These are phyloP conservation scores for Anastatus disparis DNA, from an alignment of 1,140 invertebrate species.

Conservation along the genomic window DNA sequence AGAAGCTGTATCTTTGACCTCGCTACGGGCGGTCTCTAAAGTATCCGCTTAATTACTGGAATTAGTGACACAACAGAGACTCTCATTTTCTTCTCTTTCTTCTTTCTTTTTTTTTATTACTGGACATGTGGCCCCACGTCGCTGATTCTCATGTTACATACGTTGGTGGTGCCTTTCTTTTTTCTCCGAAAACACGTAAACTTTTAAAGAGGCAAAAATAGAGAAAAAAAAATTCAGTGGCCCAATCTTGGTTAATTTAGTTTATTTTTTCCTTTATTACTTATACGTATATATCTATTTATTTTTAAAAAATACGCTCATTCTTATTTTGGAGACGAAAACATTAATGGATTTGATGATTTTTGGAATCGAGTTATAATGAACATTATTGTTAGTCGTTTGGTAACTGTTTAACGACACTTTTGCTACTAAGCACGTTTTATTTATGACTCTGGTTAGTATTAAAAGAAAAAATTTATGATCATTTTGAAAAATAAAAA, in stretches of 20 bases:
- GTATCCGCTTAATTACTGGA: conserved; percentile 52
- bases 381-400: neutral
- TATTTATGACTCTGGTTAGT: neutral
- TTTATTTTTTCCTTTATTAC: neutral
- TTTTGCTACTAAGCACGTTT: neutral
- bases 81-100: no score
- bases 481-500: no score
- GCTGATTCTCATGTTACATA: conserved; percentile 17
- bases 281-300: neutral
- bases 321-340: neutral
- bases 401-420: neutral
- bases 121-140: conserved; percentile 46
- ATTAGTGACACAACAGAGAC: conserved; percentile 53
- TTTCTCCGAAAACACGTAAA: conserved; percentile 53
- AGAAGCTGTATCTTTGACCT: neutral
- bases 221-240: neutral
- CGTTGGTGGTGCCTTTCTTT: conserved; percentile 34
- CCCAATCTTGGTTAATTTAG: neutral
- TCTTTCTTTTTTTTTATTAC: no score
- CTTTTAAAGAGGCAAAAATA: neutral
- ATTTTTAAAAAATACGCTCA: no score
- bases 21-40: conserved; percentile 38
- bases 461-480: neutral
- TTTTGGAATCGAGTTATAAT: neutral
- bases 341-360: no score